A percentile compares a stretch with the other conserved stretches of the same genome.
phyloP scores from a whole-genome alignment of 2,888 invertebrate species.

The Troglohyphantes excavatus region DNA sequence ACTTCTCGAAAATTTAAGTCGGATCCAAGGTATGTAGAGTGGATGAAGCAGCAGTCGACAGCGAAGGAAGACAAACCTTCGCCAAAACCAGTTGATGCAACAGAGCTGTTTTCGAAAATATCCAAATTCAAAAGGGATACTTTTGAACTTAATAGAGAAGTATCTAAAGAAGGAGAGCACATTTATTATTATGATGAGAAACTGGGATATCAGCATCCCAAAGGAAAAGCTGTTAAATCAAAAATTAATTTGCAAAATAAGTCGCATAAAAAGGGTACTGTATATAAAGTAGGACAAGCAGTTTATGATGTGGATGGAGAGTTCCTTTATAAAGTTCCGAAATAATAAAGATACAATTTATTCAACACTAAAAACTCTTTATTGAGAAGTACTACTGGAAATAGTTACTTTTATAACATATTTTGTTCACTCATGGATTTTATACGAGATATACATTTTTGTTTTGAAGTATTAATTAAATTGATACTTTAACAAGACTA shows the following conservation, averaged over 20 bases:
- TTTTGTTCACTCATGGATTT: no score
- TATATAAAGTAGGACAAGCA: conserved; percentile 35
- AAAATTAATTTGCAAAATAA: conserved; percentile 25
- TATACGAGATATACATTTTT: background rate
- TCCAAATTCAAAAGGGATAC: conserved; percentile 42
- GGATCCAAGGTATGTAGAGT: conserved; percentile 27
- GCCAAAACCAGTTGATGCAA: conserved; percentile 8
- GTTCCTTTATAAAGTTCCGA: conserved; percentile 65
- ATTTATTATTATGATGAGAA: conserved; percentile 56
- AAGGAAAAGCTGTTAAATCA: conserved; percentile 30
- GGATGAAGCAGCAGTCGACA: conserved; percentile 25
- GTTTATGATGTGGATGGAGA: conserved; percentile 71
- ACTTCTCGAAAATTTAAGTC: background rate
- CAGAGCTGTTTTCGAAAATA: conserved; percentile 42
- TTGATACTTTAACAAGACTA: no score
- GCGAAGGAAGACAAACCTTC: background rate
- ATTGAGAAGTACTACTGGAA: no score
- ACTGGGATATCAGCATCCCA: conserved; percentile 46
- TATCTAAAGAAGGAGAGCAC: background rate
- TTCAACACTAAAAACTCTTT: no score
- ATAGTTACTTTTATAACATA: no score
- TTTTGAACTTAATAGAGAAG: conserved; percentile 23
- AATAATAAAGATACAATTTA: background rate
- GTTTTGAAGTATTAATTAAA: background rate
- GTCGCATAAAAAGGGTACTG: background rate